Conservation (phyloP, 1,140 invertebrate genomes). For the Lysiphlebus fabarum region DNA sequence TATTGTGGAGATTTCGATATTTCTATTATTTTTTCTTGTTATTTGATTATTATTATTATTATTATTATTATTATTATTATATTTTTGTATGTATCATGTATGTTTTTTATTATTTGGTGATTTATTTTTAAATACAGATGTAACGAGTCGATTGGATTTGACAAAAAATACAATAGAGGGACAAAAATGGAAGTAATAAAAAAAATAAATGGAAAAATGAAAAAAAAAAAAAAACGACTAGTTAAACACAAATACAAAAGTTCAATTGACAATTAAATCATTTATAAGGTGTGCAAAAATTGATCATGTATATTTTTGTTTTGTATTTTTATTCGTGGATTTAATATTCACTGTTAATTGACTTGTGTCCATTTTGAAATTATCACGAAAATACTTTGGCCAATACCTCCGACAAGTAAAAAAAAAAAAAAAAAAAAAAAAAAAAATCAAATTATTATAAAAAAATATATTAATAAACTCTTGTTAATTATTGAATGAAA, state of each 20-base stretch:
- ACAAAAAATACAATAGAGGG: too few species aligned
- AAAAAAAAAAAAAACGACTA: constrained; percentile 5
- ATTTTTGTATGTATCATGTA: not conserved
- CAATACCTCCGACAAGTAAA: not conserved
- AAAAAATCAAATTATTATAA: too few species aligned
- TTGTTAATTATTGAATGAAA: too few species aligned
- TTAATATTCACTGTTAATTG: constrained; percentile 5
- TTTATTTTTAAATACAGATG: too few species aligned
- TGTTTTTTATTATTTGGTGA: too few species aligned
- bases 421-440: too few species aligned
- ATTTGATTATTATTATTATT: not conserved
- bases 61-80: not conserved
- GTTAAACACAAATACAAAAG: constrained; percentile 4
- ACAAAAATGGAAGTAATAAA: not conserved
- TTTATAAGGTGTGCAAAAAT: not conserved
- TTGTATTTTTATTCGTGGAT: not conserved
- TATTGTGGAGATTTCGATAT: constrained; percentile 7
- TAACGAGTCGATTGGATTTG: too few species aligned
- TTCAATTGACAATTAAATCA: not conserved
- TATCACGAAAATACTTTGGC: constrained; percentile 5
- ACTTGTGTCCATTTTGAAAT: constrained; percentile 7
- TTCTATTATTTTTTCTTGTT: not conserved
- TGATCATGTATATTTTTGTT: constrained; percentile 4
- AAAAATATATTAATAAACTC: too few species aligned
- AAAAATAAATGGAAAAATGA: not conserved